Base-by-base conservation (phyloP, 1,140 invertebrate species). In the Aphidius ervi region DNA sequence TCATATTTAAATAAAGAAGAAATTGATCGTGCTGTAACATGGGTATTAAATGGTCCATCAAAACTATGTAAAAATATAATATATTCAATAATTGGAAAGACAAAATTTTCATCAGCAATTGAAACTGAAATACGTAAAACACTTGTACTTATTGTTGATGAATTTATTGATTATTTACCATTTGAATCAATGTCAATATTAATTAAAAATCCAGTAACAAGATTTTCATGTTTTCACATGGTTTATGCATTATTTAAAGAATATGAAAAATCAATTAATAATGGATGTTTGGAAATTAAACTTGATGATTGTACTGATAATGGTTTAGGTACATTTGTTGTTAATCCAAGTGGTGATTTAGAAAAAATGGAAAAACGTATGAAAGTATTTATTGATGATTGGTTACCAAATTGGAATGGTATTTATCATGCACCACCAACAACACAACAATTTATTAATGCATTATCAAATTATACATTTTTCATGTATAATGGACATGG, bases 401-500 rank as follows among this genome's bases (percentile, higher is more conserved):
- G 83, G 84, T 75, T 84, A 57, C 71, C 79, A 3, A 48, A 77
- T 9, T 93, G 90, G 90, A 72, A 75, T 41, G 89, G 89, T 5
- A 76, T 85, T 46, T 78, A 82, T 20, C 85, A 85, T 2, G 67
- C 70, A 40, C 67, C 74, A 52, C 88, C 89, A 2, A 70, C 81
- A 6, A 73, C 81, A 56, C 68, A 81, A 40, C 82, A 85, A 59
- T 69, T 92, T 8, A 74, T 76, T 2, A 73, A 85, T 40, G 82
- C 85, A 61, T 68, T 92, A 7, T 74, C 76, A 2, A 73, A 84
- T 48, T 74, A 84, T 39, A 84, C 90, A 68, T 74, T 91, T 39
- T 83, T 91, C 65, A 76, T 90, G 61, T 92, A 90, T 74, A 86
- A 82, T 74, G 91, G 91, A 5, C 91, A 93, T 80, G 90, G 90